Evolutionary conservation across 2,797 vertebrate genomes (phyloP).

Genomic region (Siniperca scherzeri): DNA sequence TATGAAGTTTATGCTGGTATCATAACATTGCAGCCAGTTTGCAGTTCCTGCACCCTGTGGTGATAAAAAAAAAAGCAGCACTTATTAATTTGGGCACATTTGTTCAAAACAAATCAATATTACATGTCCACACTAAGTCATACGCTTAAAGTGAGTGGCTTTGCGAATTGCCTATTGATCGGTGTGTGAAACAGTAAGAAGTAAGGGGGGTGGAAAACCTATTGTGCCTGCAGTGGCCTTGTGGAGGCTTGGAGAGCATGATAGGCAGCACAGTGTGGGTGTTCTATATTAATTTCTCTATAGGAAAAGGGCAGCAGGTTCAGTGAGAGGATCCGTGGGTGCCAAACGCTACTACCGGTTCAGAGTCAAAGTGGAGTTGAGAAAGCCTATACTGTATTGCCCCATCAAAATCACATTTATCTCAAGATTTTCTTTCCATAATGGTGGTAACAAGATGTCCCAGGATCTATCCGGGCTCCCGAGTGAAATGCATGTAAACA

Average conservation of each 20-base stretch:
- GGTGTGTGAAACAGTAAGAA: constrained; percentile 58
- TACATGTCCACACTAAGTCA: constrained; percentile 80
- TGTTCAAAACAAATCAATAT: constrained; percentile 82
- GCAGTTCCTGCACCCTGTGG: not conserved
- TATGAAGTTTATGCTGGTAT: not conserved
- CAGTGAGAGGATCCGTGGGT: constrained; percentile 65
- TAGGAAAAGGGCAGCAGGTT: constrained; percentile 67
- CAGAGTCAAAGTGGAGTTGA: constrained; percentile 29
- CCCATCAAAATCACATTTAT: constrained; percentile 46
- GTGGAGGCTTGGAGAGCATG: constrained; percentile 59
- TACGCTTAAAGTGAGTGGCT: constrained; percentile 77
- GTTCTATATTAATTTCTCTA: constrained; percentile 73
- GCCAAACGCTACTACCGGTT: constrained; percentile 27
- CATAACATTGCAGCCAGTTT: constrained; percentile 9
- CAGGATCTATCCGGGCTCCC: constrained; percentile 57
- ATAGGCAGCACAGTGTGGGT: constrained; percentile 67
- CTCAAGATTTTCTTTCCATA: constrained; percentile 16
- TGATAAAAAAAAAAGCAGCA: constrained; percentile 47
- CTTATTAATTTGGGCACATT: constrained; percentile 79
- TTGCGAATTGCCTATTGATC: constrained; percentile 83
- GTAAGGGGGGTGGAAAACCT: constrained; percentile 26
- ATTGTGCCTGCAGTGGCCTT: constrained; percentile 71
- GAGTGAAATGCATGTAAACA: constrained; percentile 78
- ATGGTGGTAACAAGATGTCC: constrained; percentile 68
- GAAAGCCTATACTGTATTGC: not conserved